phyloP scores from a whole-genome alignment of 2,113 vertebrate species.

The Cyphotilapia sp. region DNA sequence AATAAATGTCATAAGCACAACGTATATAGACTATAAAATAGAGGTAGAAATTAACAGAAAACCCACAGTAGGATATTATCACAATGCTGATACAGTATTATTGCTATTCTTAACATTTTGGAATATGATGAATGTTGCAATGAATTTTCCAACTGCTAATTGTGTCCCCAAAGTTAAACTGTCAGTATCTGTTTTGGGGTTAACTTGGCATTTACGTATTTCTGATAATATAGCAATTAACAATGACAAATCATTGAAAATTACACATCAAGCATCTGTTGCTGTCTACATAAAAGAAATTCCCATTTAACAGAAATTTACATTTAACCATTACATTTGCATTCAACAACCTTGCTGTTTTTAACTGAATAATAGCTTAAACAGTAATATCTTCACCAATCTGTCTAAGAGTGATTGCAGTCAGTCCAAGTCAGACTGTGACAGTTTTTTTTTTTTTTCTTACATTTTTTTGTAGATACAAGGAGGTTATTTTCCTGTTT shows the following conservation, averaged over 20 bases:
- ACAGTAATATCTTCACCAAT: neutral
- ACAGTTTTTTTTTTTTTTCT: neutral
- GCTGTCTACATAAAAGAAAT: neutral
- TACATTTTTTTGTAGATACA: neutral
- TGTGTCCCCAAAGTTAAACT: neutral
- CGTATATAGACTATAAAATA: neutral
- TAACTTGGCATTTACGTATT: neutral
- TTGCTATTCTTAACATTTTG: neutral
- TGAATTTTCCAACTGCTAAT: neutral
- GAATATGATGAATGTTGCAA: neutral
- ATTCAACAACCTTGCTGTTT: neutral
- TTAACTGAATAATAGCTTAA: neutral
- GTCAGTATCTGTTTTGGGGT: neutral
- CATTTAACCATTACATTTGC: neutral
- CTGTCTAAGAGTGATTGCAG: neutral
- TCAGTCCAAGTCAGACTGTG: neutral
- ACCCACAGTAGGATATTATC: neutral
- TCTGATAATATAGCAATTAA: neutral
- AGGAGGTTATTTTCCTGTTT: neutral
- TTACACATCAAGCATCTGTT: neutral
- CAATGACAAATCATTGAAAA: neutral
- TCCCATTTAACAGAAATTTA: neutral
- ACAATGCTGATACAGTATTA: neutral
- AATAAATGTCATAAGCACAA: neutral
- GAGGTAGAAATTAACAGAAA: accelerated